phyloP scores from a whole-genome alignment of 2,888 invertebrate species.

The Rugalucina vietnamica region DNA sequence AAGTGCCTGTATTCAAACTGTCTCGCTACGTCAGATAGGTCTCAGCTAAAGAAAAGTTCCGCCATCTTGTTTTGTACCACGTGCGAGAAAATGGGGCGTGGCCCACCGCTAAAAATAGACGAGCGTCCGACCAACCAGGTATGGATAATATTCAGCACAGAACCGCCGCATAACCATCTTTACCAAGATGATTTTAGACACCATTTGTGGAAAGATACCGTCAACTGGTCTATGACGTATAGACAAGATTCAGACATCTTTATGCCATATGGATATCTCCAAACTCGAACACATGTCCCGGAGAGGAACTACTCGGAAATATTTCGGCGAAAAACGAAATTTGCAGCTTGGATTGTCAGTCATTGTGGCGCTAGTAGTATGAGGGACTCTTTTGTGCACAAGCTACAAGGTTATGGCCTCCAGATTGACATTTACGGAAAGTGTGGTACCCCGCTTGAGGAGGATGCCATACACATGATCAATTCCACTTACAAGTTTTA shows the following conservation, averaged over 20 bases:
- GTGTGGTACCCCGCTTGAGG: slow-evolving; percentile 49
- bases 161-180: slow-evolving; percentile 19
- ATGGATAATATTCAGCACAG: slow-evolving; percentile 18
- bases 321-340: slow-evolving; percentile 37
- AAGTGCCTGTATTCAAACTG: background rate
- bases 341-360: slow-evolving; percentile 70
- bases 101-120: background rate
- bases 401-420: slow-evolving; percentile 56
- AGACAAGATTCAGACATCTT: slow-evolving; percentile 16
- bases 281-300: background rate
- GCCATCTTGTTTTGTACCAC: slow-evolving; percentile 4
- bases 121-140: slow-evolving; percentile 13
- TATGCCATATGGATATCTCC: background rate
- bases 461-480: background rate
- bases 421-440: slow-evolving; percentile 64
- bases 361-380: slow-evolving; percentile 60
- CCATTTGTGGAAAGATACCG: background rate
- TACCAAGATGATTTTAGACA: background rate
- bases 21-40: background rate
- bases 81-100: background rate
- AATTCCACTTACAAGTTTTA: slow-evolving; percentile 3
- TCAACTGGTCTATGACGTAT: slow-evolving; percentile 26
- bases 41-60: background rate
- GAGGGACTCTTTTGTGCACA: slow-evolving; percentile 59
- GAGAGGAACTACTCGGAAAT: background rate